A percentile compares a stretch with the other conserved stretches of the same genome.
These are phyloP conservation scores for Varecia variegata DNA, from an alignment of 2,797 vertebrate species.

Conservation along the genomic window DNA sequence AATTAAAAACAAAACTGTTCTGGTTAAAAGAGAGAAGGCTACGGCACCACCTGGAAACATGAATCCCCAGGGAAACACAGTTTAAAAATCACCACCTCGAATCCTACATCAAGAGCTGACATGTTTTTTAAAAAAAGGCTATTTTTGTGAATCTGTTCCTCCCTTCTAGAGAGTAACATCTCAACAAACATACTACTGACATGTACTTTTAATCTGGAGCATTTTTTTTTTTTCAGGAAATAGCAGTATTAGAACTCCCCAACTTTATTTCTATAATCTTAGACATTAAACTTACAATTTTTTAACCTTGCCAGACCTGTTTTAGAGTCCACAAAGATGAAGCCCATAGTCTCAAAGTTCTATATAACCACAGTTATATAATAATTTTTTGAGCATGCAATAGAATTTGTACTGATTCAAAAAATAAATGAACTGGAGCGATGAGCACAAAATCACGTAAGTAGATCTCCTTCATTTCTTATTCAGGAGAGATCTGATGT, in stretches of 20 bases:
- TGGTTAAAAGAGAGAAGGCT: background rate
- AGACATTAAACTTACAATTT: background rate
- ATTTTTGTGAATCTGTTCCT: background rate
- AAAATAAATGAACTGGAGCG: background rate
- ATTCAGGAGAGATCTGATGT: background rate
- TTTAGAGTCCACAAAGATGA: background rate
- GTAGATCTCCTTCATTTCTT: background rate
- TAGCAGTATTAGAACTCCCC: background rate
- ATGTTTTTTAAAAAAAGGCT: background rate
- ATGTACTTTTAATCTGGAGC: background rate
- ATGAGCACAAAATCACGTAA: background rate
- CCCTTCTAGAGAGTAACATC: background rate
- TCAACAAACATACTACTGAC: background rate
- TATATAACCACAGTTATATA: background rate
- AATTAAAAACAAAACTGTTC: background rate
- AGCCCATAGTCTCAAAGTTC: background rate
- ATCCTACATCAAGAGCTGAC: background rate
- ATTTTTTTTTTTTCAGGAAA: constrained; percentile 18
- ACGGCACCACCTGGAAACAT: background rate
- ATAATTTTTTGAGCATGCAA: background rate
- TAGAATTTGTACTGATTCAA: background rate
- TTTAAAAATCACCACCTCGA: background rate
- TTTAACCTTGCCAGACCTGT: background rate
- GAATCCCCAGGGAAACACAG: background rate
- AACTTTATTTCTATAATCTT: background rate